Conservation (phyloP, 2,113 vertebrate species). For the Nycticryphes semicollaris region DNA sequence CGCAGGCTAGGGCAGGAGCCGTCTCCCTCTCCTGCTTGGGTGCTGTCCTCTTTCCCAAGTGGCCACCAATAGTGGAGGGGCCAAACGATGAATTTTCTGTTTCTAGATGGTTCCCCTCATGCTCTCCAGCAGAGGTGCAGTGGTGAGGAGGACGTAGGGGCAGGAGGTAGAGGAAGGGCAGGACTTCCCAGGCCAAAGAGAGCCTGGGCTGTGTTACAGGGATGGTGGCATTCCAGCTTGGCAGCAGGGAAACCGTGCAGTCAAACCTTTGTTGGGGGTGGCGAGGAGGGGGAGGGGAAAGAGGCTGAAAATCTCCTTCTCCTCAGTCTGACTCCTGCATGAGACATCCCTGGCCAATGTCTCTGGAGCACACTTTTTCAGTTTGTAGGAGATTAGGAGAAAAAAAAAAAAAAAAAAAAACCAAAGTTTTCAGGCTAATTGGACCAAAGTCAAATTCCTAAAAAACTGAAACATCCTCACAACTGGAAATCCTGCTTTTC, state of each 20-base stretch:
- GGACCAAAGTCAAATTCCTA: not conserved
- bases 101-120: not conserved
- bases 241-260: not conserved
- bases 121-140: not conserved
- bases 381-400: not conserved
- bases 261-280: not conserved
- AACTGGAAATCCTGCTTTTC: not conserved
- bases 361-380: not conserved
- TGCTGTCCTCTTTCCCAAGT: not conserved
- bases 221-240: not conserved
- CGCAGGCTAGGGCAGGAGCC: not conserved
- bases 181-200: accelerated
- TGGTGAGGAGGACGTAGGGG: not conserved
- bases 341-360: not conserved
- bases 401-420: not conserved
- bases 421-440: not conserved
- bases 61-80: not conserved
- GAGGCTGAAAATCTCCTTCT: not conserved
- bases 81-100: not conserved
- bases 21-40: not conserved
- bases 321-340: not conserved
- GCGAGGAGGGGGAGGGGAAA: not conserved
- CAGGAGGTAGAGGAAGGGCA: not conserved
- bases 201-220: not conserved
- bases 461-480: not conserved